These are phyloP conservation scores for Pseudopleuronectes americanus DNA, from an alignment of 2,797 vertebrate genomes.

Conservation along the genomic window DNA sequence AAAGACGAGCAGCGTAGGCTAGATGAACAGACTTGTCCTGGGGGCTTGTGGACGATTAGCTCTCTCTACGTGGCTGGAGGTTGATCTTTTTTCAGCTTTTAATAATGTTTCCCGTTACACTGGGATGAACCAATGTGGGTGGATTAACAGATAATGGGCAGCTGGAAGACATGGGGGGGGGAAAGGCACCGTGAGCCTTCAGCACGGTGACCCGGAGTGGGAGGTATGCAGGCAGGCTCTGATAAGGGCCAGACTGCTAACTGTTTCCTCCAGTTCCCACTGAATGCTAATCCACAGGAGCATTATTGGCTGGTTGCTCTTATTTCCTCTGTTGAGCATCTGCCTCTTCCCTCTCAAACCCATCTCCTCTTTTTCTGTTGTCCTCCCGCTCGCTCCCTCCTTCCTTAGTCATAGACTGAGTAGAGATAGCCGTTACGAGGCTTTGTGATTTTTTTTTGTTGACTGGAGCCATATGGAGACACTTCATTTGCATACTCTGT, in stretches of 20 bases:
- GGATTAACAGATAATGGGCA: constrained; percentile 73
- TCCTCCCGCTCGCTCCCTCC: constrained; percentile 23
- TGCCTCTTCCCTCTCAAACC: constrained; percentile 42
- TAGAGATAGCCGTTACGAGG: constrained; percentile 61
- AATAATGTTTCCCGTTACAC: constrained; percentile 62
- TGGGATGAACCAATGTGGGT: constrained; percentile 71
- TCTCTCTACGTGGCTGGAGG: constrained; percentile 47
- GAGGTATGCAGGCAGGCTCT: constrained; percentile 70
- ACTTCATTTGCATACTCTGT: constrained; percentile 73
- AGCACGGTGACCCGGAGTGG: constrained; percentile 75
- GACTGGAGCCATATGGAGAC: constrained; percentile 66
- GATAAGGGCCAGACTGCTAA: constrained; percentile 72
- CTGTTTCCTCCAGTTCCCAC: constrained; percentile 61
- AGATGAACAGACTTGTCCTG: constrained; percentile 50
- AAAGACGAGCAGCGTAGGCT: constrained; percentile 17
- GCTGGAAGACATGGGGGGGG: constrained; percentile 54
- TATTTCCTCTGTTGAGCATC: constrained; percentile 58
- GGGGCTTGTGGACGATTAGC: constrained; percentile 48
- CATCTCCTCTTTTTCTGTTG: constrained; percentile 46
- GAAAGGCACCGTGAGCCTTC: constrained; percentile 60
- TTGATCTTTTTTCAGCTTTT: constrained; percentile 54
- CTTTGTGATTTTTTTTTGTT: constrained; percentile 52
- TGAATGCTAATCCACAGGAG: constrained; percentile 70
- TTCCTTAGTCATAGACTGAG: constrained; percentile 43
- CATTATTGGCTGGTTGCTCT: constrained; percentile 56